Percentiles rank a stretch among this genome's conserved stretches.
These are phyloP conservation scores for Epistrophe grossulariae DNA, from an alignment of 2,888 invertebrate genomes.

Conservation along the genomic window DNA sequence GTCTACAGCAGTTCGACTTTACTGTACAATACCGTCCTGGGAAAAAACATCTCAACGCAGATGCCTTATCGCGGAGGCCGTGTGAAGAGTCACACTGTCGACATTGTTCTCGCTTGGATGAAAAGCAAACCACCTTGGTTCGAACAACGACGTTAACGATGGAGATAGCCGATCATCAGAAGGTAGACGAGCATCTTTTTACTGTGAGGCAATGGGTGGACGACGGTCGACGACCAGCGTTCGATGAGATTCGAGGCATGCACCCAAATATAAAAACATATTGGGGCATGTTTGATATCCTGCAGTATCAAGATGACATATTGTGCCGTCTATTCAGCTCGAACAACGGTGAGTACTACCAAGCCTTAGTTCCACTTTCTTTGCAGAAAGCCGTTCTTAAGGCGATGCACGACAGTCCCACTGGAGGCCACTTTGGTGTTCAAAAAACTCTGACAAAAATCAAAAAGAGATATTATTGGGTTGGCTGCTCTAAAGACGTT, in stretches of 20 bases:
- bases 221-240: not conserved
- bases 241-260: not conserved
- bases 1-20: not conserved
- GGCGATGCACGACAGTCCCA: not conserved
- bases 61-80: conserved; percentile 44
- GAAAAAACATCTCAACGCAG: conserved; percentile 35
- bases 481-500: not conserved
- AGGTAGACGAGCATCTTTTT: not conserved
- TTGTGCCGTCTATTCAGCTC: not conserved
- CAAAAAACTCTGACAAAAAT: too few relatives aligned
- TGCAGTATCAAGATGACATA: not conserved
- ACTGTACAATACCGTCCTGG: not conserved
- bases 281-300: not conserved
- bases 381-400: too few relatives aligned
- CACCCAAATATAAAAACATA: not conserved
- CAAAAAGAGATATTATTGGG: too few relatives aligned
- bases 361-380: not conserved
- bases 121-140: not conserved
- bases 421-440: too few relatives aligned
- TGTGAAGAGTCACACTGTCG: not conserved
- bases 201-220: not conserved
- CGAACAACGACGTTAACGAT: conserved; percentile 13
- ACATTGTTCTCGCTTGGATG: not conserved
- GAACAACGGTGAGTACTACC: conserved; percentile 48
- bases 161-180: not conserved